These are phyloP conservation scores for Drosophila novamexicana DNA, from an alignment of 1,140 invertebrate species.

Conservation along the genomic window DNA sequence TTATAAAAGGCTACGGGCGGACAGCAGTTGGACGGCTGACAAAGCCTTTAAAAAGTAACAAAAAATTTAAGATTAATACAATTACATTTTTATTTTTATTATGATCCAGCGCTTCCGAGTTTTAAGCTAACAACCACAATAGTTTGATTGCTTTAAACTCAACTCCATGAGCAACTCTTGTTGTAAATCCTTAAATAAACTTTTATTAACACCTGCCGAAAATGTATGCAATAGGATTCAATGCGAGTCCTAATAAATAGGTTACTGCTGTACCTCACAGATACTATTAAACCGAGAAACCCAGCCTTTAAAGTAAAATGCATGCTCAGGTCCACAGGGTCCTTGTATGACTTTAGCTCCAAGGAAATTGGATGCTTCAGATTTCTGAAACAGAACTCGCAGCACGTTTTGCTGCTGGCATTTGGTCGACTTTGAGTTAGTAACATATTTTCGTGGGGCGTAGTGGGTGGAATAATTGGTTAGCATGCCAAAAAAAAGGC, in stretches of 20 bases:
- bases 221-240: too few relatives aligned
- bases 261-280: too few relatives aligned
- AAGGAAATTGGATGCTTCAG: not conserved
- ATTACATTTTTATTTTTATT: not conserved
- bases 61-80: not conserved
- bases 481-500: slow-evolving; percentile 34
- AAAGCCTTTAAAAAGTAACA: not conserved
- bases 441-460: slow-evolving; percentile 19
- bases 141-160: too few relatives aligned
- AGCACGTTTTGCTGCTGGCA: slow-evolving; percentile 30
- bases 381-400: not conserved
- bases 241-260: too few relatives aligned
- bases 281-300: too few relatives aligned
- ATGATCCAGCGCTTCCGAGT: not conserved
- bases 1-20: slow-evolving; percentile 12
- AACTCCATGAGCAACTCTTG: too few relatives aligned
- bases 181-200: too few relatives aligned
- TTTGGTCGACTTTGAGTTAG: slow-evolving; percentile 22
- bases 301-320: too few relatives aligned
- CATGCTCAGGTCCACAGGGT: not conserved
- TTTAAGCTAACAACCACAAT: too few relatives aligned
- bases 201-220: too few relatives aligned
- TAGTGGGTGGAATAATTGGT: slow-evolving; percentile 2
- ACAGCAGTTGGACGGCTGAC: not conserved
- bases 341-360: slow-evolving; percentile 3